A percentile compares a stretch with the other conserved stretches of the same genome.
phyloP scores from a whole-genome alignment of 2,888 invertebrate species.

The Pelosia muscerda region DNA sequence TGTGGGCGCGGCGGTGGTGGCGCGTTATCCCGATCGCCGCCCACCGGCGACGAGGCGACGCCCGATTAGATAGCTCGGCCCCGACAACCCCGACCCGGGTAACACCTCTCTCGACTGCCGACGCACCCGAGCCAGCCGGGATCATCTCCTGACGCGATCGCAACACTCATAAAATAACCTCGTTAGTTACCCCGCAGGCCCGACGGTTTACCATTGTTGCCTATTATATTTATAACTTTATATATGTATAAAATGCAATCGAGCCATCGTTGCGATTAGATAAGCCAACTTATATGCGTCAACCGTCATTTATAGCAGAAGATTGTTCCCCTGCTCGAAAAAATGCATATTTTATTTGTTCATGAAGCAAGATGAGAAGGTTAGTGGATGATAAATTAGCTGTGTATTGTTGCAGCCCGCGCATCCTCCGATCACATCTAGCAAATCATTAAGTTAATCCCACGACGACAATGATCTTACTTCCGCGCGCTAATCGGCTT shows the following conservation, averaged over 20 bases:
- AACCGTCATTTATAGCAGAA: no score
- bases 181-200: slow-evolving; percentile 49
- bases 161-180: slow-evolving; percentile 57
- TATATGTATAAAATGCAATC: slow-evolving; percentile 19
- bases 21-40: slow-evolving; percentile 82
- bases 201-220: slow-evolving; percentile 39
- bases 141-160: slow-evolving; percentile 59
- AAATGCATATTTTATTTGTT: slow-evolving; percentile 61
- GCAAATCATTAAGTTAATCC: slow-evolving; percentile 65
- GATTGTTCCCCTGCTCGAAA: slow-evolving; percentile 65
- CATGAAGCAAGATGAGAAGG: slow-evolving; percentile 71
- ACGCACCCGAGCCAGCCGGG: slow-evolving; percentile 51
- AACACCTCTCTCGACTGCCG: slow-evolving; percentile 68
- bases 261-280: slow-evolving; percentile 6
- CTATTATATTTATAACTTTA: slow-evolving; percentile 40
- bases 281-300: background rate
- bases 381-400: slow-evolving; percentile 73
- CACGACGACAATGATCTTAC: slow-evolving; percentile 60
- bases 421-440: slow-evolving; percentile 66
- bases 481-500: slow-evolving; percentile 59
- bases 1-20: slow-evolving; percentile 80
- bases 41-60: slow-evolving; percentile 81
- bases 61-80: slow-evolving; percentile 80
- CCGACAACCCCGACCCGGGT: slow-evolving; percentile 72
- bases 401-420: slow-evolving; percentile 74